Base-by-base conservation (phyloP, 2,888 invertebrate genomes). In the Argynnis bischoffii region DNA sequence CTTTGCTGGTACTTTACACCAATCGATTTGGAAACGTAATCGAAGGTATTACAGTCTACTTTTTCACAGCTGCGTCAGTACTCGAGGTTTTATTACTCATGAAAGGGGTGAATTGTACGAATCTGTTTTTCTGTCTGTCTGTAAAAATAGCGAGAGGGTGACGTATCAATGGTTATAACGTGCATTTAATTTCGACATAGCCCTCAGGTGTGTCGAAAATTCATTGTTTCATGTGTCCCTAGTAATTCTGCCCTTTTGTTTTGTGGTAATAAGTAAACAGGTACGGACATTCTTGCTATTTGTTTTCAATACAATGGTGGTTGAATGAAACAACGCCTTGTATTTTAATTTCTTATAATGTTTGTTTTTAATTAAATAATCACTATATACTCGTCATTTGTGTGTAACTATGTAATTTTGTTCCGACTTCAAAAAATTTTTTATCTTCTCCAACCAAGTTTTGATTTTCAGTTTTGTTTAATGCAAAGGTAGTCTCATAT, bases 101-200 rank as follows among this genome's bases (percentile, higher is more conserved):
- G 81, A 80, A 84, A 81, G 82, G 81, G 84, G 80, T 76, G 80
- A 84, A 79, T 84, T 81, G 84, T 54, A 64, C 73, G 76, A 71
- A 81, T 86, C 79, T 85, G 87, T 89, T 84, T 85, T 88, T 88
- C 78, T 78, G 82, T 82, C 77, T 76, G 85, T 83, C 80, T 89
- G 88, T 80, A 87, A 88, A 87, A 88, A 89, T 87, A 85, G 80
- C 26, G 26, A 59, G 80, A 83, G 80, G 82, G 83, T 83, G 79
- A 71, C 65, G 74, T 70, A 76, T 78, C 78, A 77, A 78, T 78
- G 70, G 75, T 60, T 70, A 82, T 81, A 81, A 78, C 77, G 78
- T 77, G 77, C 81, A 81, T 85, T 85, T 81, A 83, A 85, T 88
- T 86, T 82, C 77, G 76, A 59, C 59, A 75, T 75, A 71, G 71